phyloP scores from a whole-genome alignment of 2,888 invertebrate species.

The Drosophila fulvimacula region DNA sequence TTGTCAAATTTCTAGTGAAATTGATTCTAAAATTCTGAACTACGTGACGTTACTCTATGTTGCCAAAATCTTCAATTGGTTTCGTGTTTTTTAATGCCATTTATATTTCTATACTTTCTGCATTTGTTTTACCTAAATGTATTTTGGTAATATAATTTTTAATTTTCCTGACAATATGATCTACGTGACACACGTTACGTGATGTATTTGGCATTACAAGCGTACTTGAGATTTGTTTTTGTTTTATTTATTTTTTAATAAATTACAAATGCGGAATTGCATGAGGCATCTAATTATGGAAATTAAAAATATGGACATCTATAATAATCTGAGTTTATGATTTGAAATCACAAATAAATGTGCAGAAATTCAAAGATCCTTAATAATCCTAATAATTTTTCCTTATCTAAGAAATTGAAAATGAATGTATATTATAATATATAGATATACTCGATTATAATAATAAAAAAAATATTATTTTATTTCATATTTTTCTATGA shows the following conservation, averaged over 20 bases:
- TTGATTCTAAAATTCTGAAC: background rate
- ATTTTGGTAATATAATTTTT: background rate
- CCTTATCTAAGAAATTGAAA: too few relatives aligned
- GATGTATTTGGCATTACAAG: background rate
- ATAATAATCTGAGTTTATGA: background rate
- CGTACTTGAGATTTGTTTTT: background rate
- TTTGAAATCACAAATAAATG: too few relatives aligned
- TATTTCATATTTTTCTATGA: too few relatives aligned
- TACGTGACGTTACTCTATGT: background rate
- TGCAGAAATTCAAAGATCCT: too few relatives aligned
- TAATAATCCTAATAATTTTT: too few relatives aligned
- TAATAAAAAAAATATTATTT: too few relatives aligned
- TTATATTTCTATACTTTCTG: background rate
- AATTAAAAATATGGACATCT: background rate
- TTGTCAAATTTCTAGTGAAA: background rate
- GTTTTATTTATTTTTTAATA: background rate
- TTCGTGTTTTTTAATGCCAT: constrained; percentile 1
- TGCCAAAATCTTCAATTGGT: background rate
- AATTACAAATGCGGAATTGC: background rate
- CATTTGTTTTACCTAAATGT: background rate
- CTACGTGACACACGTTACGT: constrained; percentile 9
- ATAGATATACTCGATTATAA: too few relatives aligned
- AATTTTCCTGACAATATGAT: background rate
- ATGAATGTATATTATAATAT: too few relatives aligned
- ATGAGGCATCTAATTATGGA: background rate